Evolutionary conservation across 1,140 invertebrate species (phyloP).

Genomic region (Rhopalosiphum padi): DNA sequence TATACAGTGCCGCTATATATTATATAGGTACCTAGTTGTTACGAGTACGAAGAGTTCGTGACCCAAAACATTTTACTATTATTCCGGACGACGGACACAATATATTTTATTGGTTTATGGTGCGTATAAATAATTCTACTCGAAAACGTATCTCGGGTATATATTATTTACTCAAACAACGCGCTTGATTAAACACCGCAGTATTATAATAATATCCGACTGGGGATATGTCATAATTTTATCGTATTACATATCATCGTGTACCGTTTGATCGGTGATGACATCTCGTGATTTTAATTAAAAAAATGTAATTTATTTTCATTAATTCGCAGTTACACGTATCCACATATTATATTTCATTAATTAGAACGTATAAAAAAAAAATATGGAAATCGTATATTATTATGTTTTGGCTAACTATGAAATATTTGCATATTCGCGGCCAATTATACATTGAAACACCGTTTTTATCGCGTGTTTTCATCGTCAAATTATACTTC

Average conservation of each 20-base stretch:
- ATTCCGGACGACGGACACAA: not conserved
- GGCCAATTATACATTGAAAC: not conserved
- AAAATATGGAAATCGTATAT: not conserved
- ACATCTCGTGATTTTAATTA: not conserved
- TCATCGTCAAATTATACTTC: not conserved
- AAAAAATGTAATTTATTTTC: not conserved
- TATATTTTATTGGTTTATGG: constrained; percentile 3
- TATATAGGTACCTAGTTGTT: not conserved
- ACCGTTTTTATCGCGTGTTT: not conserved
- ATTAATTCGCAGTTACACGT: not conserved
- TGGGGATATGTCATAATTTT: too few species aligned
- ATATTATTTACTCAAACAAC: not conserved
- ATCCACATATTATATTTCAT: not conserved
- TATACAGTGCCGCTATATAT: not conserved
- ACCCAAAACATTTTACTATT: constrained; percentile 9
- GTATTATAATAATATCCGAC: not conserved
- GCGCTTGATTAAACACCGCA: not conserved
- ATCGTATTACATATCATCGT: not conserved
- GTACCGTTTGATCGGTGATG: not conserved
- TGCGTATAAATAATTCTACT: not conserved
- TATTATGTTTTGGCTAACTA: not conserved
- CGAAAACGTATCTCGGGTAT: not conserved
- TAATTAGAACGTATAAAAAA: not conserved
- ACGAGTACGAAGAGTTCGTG: not conserved
- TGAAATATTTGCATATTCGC: not conserved